Evolutionary conservation across 2,888 invertebrate genomes (phyloP).

Genomic region (Cheilosia impressa): DNA sequence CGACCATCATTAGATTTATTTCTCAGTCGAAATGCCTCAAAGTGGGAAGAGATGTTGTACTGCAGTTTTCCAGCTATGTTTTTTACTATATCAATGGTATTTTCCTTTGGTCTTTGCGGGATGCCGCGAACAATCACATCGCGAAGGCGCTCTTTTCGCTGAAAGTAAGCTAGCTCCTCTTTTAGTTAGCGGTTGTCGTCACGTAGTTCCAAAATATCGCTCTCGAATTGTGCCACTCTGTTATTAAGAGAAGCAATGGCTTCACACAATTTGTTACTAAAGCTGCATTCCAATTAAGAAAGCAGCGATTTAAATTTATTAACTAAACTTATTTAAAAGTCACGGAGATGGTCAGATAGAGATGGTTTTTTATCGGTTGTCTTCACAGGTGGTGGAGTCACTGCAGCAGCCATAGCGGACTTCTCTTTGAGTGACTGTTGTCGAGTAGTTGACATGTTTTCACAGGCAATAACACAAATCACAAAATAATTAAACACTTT

Average conservation of each 20-base stretch:
- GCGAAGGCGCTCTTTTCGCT: not conserved
- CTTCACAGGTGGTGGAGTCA: not conserved
- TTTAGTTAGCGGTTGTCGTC: constrained; percentile 4
- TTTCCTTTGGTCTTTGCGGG: not conserved
- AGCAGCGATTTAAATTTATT: not conserved
- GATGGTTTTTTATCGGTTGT: not conserved
- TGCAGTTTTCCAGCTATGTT: constrained; percentile 4
- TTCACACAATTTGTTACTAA: not conserved
- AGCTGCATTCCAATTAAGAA: not conserved
- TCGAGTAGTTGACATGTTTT: too few species aligned
- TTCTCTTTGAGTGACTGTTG: not conserved
- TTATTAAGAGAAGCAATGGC: constrained; percentile 2
- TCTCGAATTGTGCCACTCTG: constrained; percentile 9
- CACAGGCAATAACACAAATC: not conserved
- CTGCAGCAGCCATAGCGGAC: not conserved
- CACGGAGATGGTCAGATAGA: not conserved
- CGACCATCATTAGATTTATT: not conserved
- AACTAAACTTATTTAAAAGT: not conserved
- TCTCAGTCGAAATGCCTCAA: constrained; percentile 17
- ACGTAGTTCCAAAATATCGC: constrained; percentile 1
- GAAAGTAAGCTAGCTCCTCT: constrained; percentile 2
- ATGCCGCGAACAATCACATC: not conserved
- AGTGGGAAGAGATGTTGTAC: constrained; percentile 1
- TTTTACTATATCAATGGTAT: not conserved
- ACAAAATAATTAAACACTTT: not conserved